A percentile compares a stretch with the other conserved stretches of the same genome.
phyloP scores from a whole-genome alignment of 2,888 invertebrate species.

The Chaetoderma sp. region DNA sequence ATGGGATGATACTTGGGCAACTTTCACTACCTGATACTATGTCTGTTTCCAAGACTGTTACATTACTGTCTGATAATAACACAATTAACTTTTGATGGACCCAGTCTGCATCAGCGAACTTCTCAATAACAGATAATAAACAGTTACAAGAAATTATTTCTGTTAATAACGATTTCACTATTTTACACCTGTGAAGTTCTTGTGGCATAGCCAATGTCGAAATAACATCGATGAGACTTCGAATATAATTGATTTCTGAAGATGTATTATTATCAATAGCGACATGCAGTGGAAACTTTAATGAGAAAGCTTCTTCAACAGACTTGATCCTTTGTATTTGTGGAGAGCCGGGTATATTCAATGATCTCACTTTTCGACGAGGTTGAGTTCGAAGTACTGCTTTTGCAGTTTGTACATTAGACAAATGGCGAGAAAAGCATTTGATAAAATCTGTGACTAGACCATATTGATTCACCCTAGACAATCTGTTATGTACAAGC shows the following conservation, averaged over 20 bases:
- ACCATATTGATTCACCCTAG: slow-evolving; percentile 19
- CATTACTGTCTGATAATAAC: slow-evolving; percentile 46
- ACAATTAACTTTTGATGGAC: slow-evolving; percentile 49
- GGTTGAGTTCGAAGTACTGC: slow-evolving; percentile 1
- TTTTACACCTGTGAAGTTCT: slow-evolving; percentile 31
- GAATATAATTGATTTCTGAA: slow-evolving; percentile 34
- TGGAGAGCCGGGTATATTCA: too few relatives aligned
- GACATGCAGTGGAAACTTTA: slow-evolving; percentile 30
- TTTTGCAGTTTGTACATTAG: slow-evolving; percentile 13
- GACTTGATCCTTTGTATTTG: slow-evolving; percentile 23
- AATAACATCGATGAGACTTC: slow-evolving; percentile 28
- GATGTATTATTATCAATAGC: slow-evolving; percentile 30
- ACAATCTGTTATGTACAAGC: slow-evolving; percentile 30
- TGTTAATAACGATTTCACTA: slow-evolving; percentile 14
- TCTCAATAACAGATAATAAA: slow-evolving; percentile 42
- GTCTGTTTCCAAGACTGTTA: too few relatives aligned
- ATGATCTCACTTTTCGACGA: not conserved
- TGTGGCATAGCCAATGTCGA: slow-evolving; percentile 32
- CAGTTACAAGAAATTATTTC: slow-evolving; percentile 51
- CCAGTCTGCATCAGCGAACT: slow-evolving; percentile 49
- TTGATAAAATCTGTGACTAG: slow-evolving; percentile 17
- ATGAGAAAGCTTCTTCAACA: slow-evolving; percentile 30
- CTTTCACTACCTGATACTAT: too few relatives aligned
- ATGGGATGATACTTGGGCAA: too few relatives aligned
- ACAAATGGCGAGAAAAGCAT: slow-evolving; percentile 21